Percentiles rank a stretch among this genome's conserved stretches.
These are phyloP conservation scores for Eptatretus burgeri DNA, from an alignment of 2,113 vertebrate species.

Conservation along the genomic window DNA sequence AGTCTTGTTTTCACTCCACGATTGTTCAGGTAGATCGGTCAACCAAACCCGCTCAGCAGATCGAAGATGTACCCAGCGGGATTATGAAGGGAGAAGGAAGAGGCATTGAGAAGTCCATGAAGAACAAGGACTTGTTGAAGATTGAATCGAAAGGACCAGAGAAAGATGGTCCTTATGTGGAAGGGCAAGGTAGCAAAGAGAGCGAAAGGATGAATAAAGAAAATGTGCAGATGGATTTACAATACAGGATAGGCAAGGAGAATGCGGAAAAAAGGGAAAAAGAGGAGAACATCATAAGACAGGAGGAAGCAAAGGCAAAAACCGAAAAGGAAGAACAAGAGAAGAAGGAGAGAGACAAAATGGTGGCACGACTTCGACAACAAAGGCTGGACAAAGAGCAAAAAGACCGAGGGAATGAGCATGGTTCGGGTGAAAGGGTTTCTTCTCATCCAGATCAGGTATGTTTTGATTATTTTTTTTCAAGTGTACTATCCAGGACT, in stretches of 20 bases:
- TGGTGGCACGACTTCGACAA: too few species aligned
- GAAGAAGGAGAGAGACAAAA: conserved; percentile 1
- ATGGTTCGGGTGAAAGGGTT: too few species aligned
- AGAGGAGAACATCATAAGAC: background rate
- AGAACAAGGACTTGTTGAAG: conserved; percentile 18
- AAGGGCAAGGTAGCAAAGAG: background rate
- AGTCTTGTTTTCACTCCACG: too few species aligned
- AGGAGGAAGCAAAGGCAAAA: conserved; percentile 2
- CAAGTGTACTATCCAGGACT: too few species aligned
- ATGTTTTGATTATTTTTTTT: too few species aligned
- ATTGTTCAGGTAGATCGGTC: background rate
- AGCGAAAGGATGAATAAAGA: conserved; percentile 13
- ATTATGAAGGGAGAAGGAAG: too few species aligned
- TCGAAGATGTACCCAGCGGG: too few species aligned
- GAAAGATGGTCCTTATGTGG: conserved; percentile 16
- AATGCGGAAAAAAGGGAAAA: background rate
- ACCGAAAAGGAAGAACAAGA: conserved; percentile 14
- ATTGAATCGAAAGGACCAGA: conserved; percentile 16
- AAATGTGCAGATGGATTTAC: conserved; percentile 13
- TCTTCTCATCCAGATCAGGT: too few species aligned
- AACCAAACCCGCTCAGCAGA: background rate
- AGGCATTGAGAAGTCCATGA: conserved; percentile 9
- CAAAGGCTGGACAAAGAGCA: too few species aligned
- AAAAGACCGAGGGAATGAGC: too few species aligned
- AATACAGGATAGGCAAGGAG: conserved; percentile 11